Percentiles rank a stretch among this genome's conserved stretches.
phyloP scores from a whole-genome alignment of 2,113 vertebrate genomes.

The Pachypanchax playfairii region DNA sequence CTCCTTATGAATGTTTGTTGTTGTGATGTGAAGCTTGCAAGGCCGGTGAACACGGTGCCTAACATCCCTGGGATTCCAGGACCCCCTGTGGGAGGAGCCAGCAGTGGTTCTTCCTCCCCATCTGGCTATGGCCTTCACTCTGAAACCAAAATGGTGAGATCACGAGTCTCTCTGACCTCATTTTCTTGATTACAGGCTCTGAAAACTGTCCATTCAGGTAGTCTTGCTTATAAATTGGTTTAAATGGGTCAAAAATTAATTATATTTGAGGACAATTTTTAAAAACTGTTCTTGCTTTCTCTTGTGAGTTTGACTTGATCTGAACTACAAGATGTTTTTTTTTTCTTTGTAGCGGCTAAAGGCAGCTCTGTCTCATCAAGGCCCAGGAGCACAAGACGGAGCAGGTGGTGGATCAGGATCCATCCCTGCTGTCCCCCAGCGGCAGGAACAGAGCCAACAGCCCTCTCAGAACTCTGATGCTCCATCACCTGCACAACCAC shows the following conservation, averaged over 20 bases:
- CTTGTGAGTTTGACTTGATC: not conserved
- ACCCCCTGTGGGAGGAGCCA: slow-evolving; percentile 84
- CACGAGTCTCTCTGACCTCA: not conserved
- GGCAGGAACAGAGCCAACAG: slow-evolving; percentile 88
- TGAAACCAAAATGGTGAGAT: slow-evolving; percentile 92
- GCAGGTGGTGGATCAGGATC: slow-evolving; percentile 76
- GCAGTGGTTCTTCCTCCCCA: slow-evolving; percentile 88
- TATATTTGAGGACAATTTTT: not conserved
- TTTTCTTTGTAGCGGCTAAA: slow-evolving; percentile 86
- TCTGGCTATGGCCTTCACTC: slow-evolving; percentile 87
- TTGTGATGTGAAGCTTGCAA: slow-evolving; percentile 81
- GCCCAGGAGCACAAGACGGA: slow-evolving; percentile 82
- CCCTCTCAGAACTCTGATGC: slow-evolving; percentile 87
- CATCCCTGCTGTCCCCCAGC: slow-evolving; percentile 85
- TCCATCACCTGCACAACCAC: slow-evolving; percentile 92
- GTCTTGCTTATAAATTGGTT: not conserved
- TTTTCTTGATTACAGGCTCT: slow-evolving; percentile 2
- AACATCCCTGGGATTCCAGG: slow-evolving; percentile 96
- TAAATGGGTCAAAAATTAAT: too few species aligned
- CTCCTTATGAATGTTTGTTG: slow-evolving; percentile 1
- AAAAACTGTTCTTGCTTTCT: not conserved
- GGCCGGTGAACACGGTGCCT: slow-evolving; percentile 88
- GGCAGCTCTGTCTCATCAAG: slow-evolving; percentile 86
- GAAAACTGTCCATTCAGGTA: not conserved
- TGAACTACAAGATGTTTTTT: slow-evolving; percentile 4